Evolutionary conservation across 1,140 invertebrate species (phyloP).

Genomic region (Zaprionus tsacasi): DNA sequence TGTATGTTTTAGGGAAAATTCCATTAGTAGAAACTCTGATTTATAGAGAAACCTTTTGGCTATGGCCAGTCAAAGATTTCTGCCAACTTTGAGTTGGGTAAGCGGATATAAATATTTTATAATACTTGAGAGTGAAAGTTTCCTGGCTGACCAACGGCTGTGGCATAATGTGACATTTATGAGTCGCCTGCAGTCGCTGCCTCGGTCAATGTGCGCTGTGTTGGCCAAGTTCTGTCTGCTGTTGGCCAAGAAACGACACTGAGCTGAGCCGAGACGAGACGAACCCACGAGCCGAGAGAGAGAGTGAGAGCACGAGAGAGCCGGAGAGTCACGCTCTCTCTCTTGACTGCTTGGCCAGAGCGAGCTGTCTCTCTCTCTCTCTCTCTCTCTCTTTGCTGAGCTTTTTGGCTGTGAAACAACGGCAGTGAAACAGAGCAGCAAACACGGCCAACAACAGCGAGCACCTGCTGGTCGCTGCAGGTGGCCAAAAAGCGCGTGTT

Average conservation of each 20-base stretch:
- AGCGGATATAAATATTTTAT: constrained; percentile 6
- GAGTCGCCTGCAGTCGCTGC: too few relatives aligned
- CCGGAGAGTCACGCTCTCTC: background rate
- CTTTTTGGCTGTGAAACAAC: constrained; percentile 45
- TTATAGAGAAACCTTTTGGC: too few relatives aligned
- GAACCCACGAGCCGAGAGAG: background rate
- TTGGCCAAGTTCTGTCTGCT: constrained; percentile 19
- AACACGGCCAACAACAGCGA: constrained; percentile 14
- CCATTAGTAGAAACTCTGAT: background rate
- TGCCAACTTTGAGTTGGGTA: background rate
- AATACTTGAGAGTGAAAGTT: background rate
- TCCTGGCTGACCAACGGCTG: background rate
- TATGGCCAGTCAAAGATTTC: background rate
- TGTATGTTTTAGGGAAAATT: too few relatives aligned
- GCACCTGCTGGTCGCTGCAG: constrained; percentile 52
- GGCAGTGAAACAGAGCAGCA: constrained; percentile 27
- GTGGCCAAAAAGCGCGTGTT: constrained; percentile 48
- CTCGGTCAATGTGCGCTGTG: background rate
- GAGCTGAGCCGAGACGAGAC: constrained; percentile 1
- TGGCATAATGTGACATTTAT: constrained; percentile 19
- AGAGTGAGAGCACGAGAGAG: background rate
- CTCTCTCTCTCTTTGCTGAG: constrained; percentile 16
- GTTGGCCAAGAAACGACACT: constrained; percentile 19
- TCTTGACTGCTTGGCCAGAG: background rate
- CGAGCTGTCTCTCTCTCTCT: background rate